These are phyloP conservation scores for Ictidomys tridecemlineatus DNA, from an alignment of 2,113 vertebrate genomes.

Conservation along the genomic window DNA sequence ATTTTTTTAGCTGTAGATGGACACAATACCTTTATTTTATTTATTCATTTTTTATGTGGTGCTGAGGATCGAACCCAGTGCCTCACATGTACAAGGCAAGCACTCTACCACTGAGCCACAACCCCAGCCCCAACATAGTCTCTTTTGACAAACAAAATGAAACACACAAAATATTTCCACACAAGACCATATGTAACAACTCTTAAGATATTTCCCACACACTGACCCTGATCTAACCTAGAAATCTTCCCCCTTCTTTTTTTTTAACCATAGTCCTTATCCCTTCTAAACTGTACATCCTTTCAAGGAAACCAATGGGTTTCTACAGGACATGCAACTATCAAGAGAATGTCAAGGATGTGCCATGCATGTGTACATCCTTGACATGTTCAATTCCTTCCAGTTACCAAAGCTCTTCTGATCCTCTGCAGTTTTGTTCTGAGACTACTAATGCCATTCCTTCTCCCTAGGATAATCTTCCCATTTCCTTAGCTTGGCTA, in stretches of 20 bases:
- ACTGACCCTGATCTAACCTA: constrained; percentile 19
- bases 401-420: background rate
- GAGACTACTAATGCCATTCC: background rate
- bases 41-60: too few relatives aligned
- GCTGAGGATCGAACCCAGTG: too few relatives aligned
- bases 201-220: constrained; percentile 56
- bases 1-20: too few relatives aligned
- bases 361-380: too few relatives aligned
- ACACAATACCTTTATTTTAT: too few relatives aligned
- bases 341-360: too few relatives aligned
- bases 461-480: background rate
- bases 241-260: background rate
- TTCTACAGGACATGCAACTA: background rate
- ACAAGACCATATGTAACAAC: constrained; percentile 14
- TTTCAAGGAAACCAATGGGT: background rate
- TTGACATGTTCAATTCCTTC: background rate
- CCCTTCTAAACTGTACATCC: background rate
- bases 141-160: constrained; percentile 55
- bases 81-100: too few relatives aligned
- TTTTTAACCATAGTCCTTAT: background rate
- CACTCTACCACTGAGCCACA: too few relatives aligned
- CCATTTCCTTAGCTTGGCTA: background rate
- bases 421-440: background rate
- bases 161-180: constrained; percentile 50
- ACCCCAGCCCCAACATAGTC: background rate